phyloP scores from a whole-genome alignment of 2,113 vertebrate genomes.

The Heterotilapia buettikoferi region DNA sequence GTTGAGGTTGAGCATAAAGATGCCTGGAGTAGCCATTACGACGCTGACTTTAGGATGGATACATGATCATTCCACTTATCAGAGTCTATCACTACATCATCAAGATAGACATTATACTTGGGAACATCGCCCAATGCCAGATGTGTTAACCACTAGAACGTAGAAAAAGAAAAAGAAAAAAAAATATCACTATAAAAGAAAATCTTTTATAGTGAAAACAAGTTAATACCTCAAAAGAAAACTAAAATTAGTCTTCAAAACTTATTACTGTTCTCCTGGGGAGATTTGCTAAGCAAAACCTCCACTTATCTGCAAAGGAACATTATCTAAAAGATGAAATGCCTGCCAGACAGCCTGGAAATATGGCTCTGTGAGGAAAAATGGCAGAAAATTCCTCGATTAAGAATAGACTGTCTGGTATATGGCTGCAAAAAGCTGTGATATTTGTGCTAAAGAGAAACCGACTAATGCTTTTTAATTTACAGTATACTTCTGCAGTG shows the following conservation, averaged over 20 bases:
- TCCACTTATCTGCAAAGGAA: neutral
- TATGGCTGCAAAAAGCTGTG: neutral
- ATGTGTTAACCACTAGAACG: neutral
- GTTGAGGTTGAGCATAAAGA: neutral
- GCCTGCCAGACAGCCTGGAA: neutral
- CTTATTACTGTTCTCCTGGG: neutral
- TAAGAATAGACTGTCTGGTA: neutral
- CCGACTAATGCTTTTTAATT: neutral
- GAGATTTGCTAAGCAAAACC: neutral
- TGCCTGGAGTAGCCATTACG: neutral
- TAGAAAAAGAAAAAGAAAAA: too few relatives aligned
- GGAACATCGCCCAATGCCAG: neutral
- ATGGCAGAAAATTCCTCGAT: neutral
- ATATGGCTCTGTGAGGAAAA: neutral
- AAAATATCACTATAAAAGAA: too few relatives aligned
- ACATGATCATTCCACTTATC: neutral
- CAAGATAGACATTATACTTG: neutral
- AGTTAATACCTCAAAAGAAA: neutral
- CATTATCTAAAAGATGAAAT: neutral
- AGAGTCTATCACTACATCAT: neutral
- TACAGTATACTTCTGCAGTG: neutral
- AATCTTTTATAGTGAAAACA: neutral
- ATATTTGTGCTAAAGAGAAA: neutral
- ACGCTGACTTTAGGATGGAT: neutral
- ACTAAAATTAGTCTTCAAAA: neutral